These are phyloP conservation scores for Perdita meconis DNA, from an alignment of 2,888 invertebrate genomes.

Conservation along the genomic window DNA sequence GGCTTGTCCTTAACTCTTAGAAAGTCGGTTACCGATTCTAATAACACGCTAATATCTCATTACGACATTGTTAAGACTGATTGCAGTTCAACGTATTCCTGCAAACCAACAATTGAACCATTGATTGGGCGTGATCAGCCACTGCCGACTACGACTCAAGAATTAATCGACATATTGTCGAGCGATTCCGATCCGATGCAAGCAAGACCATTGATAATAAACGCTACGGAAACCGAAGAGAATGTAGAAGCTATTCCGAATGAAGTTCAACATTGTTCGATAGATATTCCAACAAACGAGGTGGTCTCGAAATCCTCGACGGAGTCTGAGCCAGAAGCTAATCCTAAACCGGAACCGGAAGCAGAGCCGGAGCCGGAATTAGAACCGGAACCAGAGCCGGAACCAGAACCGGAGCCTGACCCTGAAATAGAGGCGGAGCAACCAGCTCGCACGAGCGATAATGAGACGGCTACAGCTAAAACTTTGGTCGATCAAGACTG, in stretches of 20 bases:
- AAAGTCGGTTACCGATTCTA: conserved; percentile 81
- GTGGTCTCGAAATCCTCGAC: conserved; percentile 43
- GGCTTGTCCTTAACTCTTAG: conserved; percentile 81
- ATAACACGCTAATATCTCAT: conserved; percentile 81
- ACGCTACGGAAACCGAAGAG: conserved; percentile 49
- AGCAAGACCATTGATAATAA: conserved; percentile 64
- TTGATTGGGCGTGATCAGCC: conserved; percentile 79
- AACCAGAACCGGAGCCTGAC: conserved; percentile 70
- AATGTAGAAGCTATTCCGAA: conserved; percentile 60
- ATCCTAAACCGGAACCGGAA: conserved; percentile 12
- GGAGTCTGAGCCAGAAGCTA: conserved; percentile 43
- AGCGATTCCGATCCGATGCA: conserved; percentile 76
- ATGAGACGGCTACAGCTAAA: conserved; percentile 77
- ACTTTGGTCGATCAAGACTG: conserved; percentile 82
- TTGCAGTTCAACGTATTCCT: conserved; percentile 75
- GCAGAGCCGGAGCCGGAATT: conserved; percentile 22
- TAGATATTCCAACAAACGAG: conserved; percentile 72
- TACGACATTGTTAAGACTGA: conserved; percentile 83
- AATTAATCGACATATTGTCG: conserved; percentile 81
- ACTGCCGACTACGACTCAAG: conserved; percentile 81
- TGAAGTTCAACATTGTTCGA: conserved; percentile 77
- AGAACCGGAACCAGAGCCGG: conserved; percentile 59
- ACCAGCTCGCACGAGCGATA: conserved; percentile 52
- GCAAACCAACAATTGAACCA: conserved; percentile 76
- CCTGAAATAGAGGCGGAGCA: conserved; percentile 67